A percentile compares a stretch with the other conserved stretches of the same genome.
These are phyloP conservation scores for Haemorhous mexicanus DNA, from an alignment of 2,113 vertebrate species.

Conservation along the genomic window DNA sequence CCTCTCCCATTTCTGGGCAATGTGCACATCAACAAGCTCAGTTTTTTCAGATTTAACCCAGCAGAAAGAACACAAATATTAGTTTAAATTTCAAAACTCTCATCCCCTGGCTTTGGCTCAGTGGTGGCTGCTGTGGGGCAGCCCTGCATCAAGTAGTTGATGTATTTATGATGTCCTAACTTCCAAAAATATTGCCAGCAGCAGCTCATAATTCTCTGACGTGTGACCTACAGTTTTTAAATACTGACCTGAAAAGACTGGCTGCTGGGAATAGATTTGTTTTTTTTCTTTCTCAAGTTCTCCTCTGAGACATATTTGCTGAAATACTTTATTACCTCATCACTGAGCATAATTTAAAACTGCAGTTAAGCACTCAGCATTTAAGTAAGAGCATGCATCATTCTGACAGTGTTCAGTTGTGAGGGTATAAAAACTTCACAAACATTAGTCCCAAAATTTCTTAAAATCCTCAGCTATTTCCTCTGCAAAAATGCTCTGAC, in stretches of 20 bases:
- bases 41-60: background rate
- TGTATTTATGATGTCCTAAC: conserved; percentile 67
- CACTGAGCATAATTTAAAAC: conserved; percentile 69
- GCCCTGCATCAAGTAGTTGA: background rate
- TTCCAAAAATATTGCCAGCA: conserved; percentile 52
- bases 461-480: conserved; percentile 33
- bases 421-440: conserved; percentile 31
- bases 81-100: background rate
- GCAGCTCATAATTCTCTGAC: conserved; percentile 59
- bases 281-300: conserved; percentile 50
- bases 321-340: conserved; percentile 75
- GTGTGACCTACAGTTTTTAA: conserved; percentile 53
- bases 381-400: conserved; percentile 72
- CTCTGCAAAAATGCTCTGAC: conserved; percentile 6
- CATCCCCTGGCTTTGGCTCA: background rate
- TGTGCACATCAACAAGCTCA: fast-evolving
- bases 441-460: background rate
- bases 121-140: background rate
- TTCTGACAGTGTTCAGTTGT: conserved; percentile 43
- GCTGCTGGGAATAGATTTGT: conserved; percentile 52
- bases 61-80: background rate
- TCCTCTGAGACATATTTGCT: conserved; percentile 71
- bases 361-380: conserved; percentile 60
- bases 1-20: background rate
- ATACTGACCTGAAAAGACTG: conserved; percentile 57